Conservation (phyloP, 2,113 vertebrate species). For the Cochlearius cochlearius region DNA sequence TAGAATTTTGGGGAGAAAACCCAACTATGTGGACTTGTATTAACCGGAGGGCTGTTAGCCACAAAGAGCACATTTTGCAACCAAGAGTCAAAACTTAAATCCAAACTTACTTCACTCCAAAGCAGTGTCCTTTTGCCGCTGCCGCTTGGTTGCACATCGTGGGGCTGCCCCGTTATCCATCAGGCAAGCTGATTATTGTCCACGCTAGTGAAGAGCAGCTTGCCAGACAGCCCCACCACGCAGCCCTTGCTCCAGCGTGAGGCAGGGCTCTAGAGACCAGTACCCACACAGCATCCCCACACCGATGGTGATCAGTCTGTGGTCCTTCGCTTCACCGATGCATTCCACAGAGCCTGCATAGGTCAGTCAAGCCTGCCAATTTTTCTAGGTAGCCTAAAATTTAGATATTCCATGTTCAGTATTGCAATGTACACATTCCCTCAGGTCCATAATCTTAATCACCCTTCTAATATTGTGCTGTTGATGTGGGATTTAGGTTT, state of each 20-base stretch:
- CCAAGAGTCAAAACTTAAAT: not conserved
- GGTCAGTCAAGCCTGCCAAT: not conserved
- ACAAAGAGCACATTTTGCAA: not conserved
- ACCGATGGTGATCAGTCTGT: rapidly evolving
- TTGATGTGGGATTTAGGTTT: constrained; percentile 5
- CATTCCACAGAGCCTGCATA: not conserved
- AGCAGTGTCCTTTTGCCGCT: not conserved
- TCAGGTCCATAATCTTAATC: not conserved
- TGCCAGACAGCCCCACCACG: not conserved
- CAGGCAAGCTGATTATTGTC: not conserved
- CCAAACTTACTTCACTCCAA: not conserved
- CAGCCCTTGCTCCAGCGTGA: not conserved
- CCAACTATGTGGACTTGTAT: not conserved
- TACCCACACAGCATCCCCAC: not conserved
- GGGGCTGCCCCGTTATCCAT: not conserved
- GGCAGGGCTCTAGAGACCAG: not conserved
- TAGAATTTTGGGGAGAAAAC: not conserved
- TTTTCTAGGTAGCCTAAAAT: not conserved
- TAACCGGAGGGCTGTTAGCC: not conserved
- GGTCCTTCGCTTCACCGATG: rapidly evolving
- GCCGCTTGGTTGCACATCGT: rapidly evolving
- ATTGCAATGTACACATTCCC: not conserved
- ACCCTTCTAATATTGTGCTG: constrained; percentile 3
- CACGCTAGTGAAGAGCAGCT: not conserved
- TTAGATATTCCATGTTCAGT: not conserved